Percentiles rank a stretch among this genome's conserved stretches.
Conservation (phyloP, 2,113 vertebrate genomes). For the Osmerus eperlanus region DNA sequence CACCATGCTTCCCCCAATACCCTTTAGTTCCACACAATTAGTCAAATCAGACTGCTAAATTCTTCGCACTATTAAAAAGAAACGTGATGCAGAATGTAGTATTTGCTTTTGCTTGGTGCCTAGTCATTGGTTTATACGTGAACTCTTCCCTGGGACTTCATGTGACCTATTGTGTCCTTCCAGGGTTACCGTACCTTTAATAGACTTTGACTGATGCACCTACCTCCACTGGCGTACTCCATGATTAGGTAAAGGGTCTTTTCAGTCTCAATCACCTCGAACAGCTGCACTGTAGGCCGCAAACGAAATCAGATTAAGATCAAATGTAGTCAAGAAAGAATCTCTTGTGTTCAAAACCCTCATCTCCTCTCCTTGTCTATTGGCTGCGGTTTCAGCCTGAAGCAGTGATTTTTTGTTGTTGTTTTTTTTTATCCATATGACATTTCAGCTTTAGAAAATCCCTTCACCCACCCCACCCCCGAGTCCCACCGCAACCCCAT, state of each 20-base stretch:
- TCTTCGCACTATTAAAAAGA: too few species aligned
- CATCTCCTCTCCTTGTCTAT: constrained; percentile 22
- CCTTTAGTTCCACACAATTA: too few species aligned
- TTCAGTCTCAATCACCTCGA: constrained; percentile 90
- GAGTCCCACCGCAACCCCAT: constrained; percentile 3
- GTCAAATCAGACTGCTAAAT: too few species aligned
- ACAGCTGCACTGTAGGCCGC: constrained; percentile 81
- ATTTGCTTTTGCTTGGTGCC: background rate
- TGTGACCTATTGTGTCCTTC: background rate
- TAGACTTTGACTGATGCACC: constrained; percentile 21
- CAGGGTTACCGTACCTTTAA: background rate
- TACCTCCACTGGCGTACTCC: constrained; percentile 91
- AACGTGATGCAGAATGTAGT: background rate
- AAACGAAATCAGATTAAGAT: constrained; percentile 50
- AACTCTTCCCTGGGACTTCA: background rate
- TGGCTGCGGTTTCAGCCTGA: constrained; percentile 32
- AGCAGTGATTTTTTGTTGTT: constrained; percentile 11
- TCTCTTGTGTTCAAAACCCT: constrained; percentile 25
- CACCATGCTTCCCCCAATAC: too few species aligned
- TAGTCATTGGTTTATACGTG: background rate
- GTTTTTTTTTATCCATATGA: constrained; percentile 38
- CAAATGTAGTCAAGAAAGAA: constrained; percentile 27
- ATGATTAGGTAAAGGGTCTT: constrained; percentile 91
- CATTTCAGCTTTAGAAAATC: constrained; percentile 51
- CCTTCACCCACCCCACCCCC: background rate